phyloP scores from a whole-genome alignment of 2,113 vertebrate genomes.

The Ginglymostoma cirratum region DNA sequence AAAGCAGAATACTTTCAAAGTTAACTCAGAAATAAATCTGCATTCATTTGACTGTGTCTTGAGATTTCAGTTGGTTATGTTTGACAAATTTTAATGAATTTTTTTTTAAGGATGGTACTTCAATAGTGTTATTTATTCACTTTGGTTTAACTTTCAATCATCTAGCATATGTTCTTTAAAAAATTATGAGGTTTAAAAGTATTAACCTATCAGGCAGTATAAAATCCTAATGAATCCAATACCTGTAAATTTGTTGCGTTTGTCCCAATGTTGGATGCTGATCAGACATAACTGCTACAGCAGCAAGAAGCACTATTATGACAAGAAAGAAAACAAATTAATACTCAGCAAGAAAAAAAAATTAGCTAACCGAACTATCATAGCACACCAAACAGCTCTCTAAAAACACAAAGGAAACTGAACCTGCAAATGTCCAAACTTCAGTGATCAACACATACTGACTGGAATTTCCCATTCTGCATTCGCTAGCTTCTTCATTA shows the following conservation, averaged over 20 bases:
- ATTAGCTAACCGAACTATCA: neutral
- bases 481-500: neutral
- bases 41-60: neutral
- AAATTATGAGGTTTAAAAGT: neutral
- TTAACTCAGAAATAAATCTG: neutral
- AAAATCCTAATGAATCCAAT: neutral
- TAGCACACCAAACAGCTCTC: neutral
- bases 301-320: neutral
- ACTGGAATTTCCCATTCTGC: neutral
- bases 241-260: neutral
- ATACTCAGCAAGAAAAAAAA: neutral
- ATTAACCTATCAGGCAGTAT: neutral
- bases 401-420: neutral
- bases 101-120: slow-evolving; percentile 16
- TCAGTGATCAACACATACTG: neutral
- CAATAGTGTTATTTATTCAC: neutral
- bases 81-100: slow-evolving; percentile 5
- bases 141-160: neutral
- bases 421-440: neutral
- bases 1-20: neutral
- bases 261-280: neutral
- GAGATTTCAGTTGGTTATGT: neutral
- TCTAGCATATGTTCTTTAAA: neutral
- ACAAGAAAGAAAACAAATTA: neutral
- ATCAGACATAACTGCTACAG: neutral